Conservation (phyloP, 2,888 invertebrate genomes). For the Iphiclides podalirius region DNA sequence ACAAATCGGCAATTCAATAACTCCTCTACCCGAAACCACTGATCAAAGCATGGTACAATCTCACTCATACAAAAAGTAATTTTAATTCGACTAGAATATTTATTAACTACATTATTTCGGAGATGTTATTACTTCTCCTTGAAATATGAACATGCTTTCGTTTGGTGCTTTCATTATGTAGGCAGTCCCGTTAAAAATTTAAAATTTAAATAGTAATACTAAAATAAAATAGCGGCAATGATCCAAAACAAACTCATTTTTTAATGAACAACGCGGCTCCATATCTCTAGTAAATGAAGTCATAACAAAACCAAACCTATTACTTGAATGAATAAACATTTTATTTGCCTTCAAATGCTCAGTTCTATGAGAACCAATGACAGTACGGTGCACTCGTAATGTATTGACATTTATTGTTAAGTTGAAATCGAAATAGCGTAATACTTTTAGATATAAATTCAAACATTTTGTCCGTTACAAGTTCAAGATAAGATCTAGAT, state of each 20-base stretch:
- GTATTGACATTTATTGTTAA: constrained; percentile 28
- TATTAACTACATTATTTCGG: no score
- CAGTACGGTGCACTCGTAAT: constrained; percentile 25
- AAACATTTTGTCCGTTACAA: constrained; percentile 5
- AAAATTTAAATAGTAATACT: constrained; percentile 34
- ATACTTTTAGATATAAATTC: constrained; percentile 9
- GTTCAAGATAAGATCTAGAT: neutral
- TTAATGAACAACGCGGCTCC: constrained; percentile 31
- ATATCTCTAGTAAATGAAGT: constrained; percentile 43
- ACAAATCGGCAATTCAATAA: no score
- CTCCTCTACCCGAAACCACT: no score
- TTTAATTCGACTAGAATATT: no score
- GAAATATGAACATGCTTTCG: no score
- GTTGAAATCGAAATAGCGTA: constrained; percentile 13
- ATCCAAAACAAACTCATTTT: constrained; percentile 34
- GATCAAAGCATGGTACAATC: no score
- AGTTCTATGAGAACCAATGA: constrained; percentile 30
- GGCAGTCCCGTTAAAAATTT: constrained; percentile 22
- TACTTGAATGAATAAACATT: constrained; percentile 51
- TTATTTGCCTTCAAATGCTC: constrained; percentile 37
- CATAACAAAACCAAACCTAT: constrained; percentile 41
- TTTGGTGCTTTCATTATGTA: no score
- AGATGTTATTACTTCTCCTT: no score
- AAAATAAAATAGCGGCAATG: constrained; percentile 34
- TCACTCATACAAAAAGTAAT: no score